Evolutionary conservation across 2,113 vertebrate species (phyloP).

Genomic region (Gobiocypris rarus): DNA sequence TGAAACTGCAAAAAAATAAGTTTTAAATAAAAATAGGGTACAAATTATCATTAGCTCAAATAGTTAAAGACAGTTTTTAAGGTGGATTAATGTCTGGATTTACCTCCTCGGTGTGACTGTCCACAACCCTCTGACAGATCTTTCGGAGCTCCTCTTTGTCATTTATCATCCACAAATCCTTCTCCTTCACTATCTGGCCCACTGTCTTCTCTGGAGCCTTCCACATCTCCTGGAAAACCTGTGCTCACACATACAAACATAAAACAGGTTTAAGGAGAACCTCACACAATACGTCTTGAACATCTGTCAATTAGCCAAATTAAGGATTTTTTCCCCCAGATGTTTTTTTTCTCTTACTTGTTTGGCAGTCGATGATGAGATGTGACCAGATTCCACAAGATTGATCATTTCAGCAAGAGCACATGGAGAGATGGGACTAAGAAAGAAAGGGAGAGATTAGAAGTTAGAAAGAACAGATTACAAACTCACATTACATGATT

Average conservation of each 20-base stretch:
- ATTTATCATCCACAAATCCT: slow-evolving; percentile 82
- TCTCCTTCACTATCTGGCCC: slow-evolving; percentile 81
- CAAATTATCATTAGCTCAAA: too few relatives aligned
- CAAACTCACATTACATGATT: background rate
- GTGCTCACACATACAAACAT: background rate
- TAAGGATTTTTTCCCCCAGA: background rate
- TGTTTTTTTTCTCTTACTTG: slow-evolving; percentile 74
- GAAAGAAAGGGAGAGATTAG: slow-evolving; percentile 44
- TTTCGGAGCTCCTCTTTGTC: slow-evolving; percentile 78
- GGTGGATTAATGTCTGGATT: slow-evolving; percentile 30
- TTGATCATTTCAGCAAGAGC: slow-evolving; percentile 86
- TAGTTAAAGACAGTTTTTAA: too few relatives aligned
- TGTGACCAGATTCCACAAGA: slow-evolving; percentile 80
- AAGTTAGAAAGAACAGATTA: background rate
- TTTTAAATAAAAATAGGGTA: too few relatives aligned
- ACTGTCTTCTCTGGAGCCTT: slow-evolving; percentile 79
- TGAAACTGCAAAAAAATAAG: too few relatives aligned
- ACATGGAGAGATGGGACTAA: slow-evolving; percentile 81
- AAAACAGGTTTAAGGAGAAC: background rate
- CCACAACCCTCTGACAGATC: slow-evolving; percentile 85
- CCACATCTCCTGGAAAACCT: slow-evolving; percentile 86
- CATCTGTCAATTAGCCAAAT: background rate
- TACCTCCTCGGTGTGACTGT: slow-evolving; percentile 84
- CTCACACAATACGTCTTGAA: background rate
- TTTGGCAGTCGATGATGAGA: slow-evolving; percentile 88